These are phyloP conservation scores for Cephalopholis sonnerati DNA, from an alignment of 2,113 vertebrate species.

Conservation along the genomic window DNA sequence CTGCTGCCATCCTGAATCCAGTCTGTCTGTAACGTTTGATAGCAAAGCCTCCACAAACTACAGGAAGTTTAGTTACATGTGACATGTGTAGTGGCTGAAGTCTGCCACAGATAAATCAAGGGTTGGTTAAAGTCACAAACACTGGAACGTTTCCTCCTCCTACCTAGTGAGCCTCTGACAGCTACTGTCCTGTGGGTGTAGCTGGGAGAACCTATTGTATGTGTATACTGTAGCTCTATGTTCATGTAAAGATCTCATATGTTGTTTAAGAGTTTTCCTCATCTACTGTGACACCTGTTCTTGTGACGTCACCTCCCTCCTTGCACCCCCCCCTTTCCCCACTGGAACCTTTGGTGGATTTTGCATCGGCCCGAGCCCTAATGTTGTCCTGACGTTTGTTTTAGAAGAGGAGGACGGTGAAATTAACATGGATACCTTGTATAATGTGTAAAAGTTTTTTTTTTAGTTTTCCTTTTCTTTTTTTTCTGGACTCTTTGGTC, in stretches of 20 bases:
- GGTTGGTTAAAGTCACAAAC: conserved; percentile 14
- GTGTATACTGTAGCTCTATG: conserved; percentile 77
- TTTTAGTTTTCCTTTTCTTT: conserved; percentile 28
- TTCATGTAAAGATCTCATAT: conserved; percentile 78
- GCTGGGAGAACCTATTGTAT: conserved; percentile 62
- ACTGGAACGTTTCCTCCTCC: conserved; percentile 20
- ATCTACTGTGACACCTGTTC: conserved; percentile 76
- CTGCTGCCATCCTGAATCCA: conserved; percentile 34
- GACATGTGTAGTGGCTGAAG: background rate
- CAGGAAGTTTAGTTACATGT: background rate
- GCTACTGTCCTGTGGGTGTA: conserved; percentile 46
- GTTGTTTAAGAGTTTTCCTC: conserved; percentile 76
- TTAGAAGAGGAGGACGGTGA: conserved; percentile 72
- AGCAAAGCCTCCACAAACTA: conserved; percentile 5
- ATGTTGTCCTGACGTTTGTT: conserved; percentile 80
- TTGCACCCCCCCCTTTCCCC: background rate
- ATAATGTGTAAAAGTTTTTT: conserved; percentile 79
- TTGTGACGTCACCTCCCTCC: conserved; percentile 71
- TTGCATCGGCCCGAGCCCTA: conserved; percentile 67
- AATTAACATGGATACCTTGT: conserved; percentile 78
- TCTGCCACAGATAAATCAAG: background rate
- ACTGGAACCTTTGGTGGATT: conserved; percentile 65
- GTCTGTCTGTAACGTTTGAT: background rate
- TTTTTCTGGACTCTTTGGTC: conserved; percentile 78
- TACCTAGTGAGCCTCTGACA: conserved; percentile 30